Base-by-base conservation (phyloP, 2,888 invertebrate genomes). In the Lithophane leautieri region DNA sequence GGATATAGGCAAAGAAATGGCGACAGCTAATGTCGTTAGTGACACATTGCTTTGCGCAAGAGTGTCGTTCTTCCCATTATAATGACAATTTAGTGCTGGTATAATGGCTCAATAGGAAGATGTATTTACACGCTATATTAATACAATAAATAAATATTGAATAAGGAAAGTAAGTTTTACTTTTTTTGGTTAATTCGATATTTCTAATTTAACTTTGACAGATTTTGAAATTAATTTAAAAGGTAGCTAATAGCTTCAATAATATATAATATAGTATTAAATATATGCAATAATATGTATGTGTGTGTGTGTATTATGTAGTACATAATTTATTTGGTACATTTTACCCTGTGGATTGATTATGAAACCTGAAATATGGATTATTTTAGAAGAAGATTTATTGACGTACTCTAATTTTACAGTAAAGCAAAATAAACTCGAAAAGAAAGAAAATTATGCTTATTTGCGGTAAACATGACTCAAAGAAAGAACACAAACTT, bases 1-100 rank as follows among this genome's bases (percentile, higher is more conserved):
- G 61, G 73, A 79, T 78, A 80, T 25, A 54, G 74, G 40, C 58
- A 79, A 79, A 79, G 72, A 70, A 85, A 85, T 84, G 70, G 82
- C 25, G 76, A 73, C 82, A 73, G 70, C 54, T 84, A 82, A 85
- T 73, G 72, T 82, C 69, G 56, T 70, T 58, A 70, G 61, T 78
- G 61, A 84, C 81, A 77, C 73, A 83, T 84, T 72, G 70, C 68
- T 22, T 34, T 62, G 58, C 79, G 73, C 78, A 50, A 54, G 56
- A 70, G 70, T 70, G 71, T 63, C 74, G 63, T 65, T 70, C 47
- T 76, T 70, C 78, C 73, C 77, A 85, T 81, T 73, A 81, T 61
- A 69, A 25, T 52, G 63, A 73, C 47, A 71, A 73, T 73, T 68
- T 50, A 66, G 44, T 65, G 42, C 56, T 70, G 28, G 67, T 76